Conservation (phyloP, 2,888 invertebrate species). For the Macrosiphum euphorbiae region DNA sequence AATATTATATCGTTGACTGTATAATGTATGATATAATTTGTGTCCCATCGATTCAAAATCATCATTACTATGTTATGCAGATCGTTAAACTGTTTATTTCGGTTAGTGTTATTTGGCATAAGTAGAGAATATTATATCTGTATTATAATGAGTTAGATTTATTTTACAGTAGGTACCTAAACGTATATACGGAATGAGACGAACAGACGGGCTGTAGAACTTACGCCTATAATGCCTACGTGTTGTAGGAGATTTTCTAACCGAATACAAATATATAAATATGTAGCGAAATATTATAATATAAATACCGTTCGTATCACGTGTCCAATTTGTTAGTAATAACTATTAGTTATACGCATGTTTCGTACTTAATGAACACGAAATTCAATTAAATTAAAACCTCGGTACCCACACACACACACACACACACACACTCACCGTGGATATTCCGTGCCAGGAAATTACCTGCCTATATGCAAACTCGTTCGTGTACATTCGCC, state of each 20-base stretch:
- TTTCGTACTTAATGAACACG: constrained; percentile 22
- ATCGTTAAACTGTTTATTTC: not conserved
- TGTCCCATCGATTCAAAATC: not conserved
- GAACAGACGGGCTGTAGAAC: too few relatives aligned
- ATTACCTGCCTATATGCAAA: not conserved
- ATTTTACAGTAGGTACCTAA: not conserved
- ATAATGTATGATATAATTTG: not conserved
- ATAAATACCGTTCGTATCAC: not conserved
- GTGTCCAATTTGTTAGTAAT: constrained; percentile 1
- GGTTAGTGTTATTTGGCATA: not conserved
- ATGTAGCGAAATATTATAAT: not conserved
- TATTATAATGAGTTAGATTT: not conserved
- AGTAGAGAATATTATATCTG: not conserved
- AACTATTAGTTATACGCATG: not conserved
- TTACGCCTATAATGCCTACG: not conserved
- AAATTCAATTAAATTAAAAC: constrained; percentile 38
- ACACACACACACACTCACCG: not conserved
- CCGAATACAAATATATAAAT: not conserved
- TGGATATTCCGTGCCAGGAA: not conserved
- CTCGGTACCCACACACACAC: not conserved
- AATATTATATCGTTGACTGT: not conserved
- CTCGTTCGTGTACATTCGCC: not conserved
- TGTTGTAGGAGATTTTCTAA: not conserved
- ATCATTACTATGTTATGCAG: not conserved
- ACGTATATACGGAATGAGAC: not conserved